A percentile compares a stretch with the other conserved stretches of the same genome.
These are phyloP conservation scores for Cherax quadricarinatus DNA, from an alignment of 1,140 invertebrate genomes.

Conservation along the genomic window DNA sequence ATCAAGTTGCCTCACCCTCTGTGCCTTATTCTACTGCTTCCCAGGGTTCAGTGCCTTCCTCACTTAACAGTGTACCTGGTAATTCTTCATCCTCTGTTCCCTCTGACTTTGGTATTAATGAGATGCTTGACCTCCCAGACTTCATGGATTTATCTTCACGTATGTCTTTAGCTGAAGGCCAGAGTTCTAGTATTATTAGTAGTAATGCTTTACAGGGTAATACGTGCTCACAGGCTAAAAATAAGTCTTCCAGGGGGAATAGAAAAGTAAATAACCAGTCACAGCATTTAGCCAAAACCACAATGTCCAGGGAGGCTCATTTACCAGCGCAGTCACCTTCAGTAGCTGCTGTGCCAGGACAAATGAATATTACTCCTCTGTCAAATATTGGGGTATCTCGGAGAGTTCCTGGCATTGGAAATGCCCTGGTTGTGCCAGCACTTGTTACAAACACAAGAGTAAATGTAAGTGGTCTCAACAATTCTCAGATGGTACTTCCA, in stretches of 20 bases:
- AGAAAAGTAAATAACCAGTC: not conserved
- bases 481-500: conserved; percentile 40
- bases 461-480: conserved; percentile 12
- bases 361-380: conserved; percentile 56
- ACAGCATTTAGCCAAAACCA: not conserved
- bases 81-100: conserved; percentile 14
- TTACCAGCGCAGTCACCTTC: not conserved
- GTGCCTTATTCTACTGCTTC: conserved; percentile 38
- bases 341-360: not conserved
- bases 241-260: conserved; percentile 47
- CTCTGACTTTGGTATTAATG: not conserved
- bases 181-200: conserved; percentile 22
- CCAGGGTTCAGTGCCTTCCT: conserved; percentile 53
- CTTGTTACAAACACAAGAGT: conserved; percentile 24
- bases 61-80: conserved; percentile 44
- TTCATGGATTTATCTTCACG: conserved; percentile 46
- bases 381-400: conserved; percentile 31
- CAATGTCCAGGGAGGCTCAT: not conserved
- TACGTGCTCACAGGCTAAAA: not conserved
- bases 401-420: conserved; percentile 48
- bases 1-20: conserved; percentile 2
- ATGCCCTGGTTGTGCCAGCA: conserved; percentile 49
- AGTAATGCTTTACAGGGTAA: not conserved
- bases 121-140: conserved; percentile 20
- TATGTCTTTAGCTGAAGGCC: conserved; percentile 2